Evolutionary conservation across 2,113 vertebrate genomes (phyloP), one percentile per base, ranked within the genome.

Genomic region (Ochotona curzoniae): DNA sequence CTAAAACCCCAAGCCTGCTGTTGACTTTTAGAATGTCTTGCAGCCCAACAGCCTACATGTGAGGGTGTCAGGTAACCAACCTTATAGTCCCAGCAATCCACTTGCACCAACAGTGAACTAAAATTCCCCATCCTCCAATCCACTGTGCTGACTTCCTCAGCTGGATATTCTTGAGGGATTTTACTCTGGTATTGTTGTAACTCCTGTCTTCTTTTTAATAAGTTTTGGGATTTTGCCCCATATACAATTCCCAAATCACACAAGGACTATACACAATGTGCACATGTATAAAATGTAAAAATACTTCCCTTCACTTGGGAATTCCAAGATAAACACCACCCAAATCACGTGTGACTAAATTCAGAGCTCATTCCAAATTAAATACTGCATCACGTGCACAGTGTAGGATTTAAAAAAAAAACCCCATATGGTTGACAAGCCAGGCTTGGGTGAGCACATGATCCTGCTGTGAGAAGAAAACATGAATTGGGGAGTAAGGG

Each of bases 261-360:
- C 60, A 85, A 93, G 96, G 80, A 97, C 97, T 91, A 96, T 82
- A 94, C 95, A 98, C 97, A 96, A 97, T 88, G 93, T 95, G 97
- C 95, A 98, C 94, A 97, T 96, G 97, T 97, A 97, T 96, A 97
- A 98, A 98, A 97, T 93, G 96, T 91, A 97, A 98, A 97, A 97
- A 96, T 95, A 89, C 92, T 97, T 95, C 92, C 94, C 98, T 98
- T 94, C 97, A 97, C 96, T 97, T 95, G 92, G 8, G 88, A 61
- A 95, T 96, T 98, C 98, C 98, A 98, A 98, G 97, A 96, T 96
- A 98, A 98, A 98, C 93, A 98, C 23, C 78, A 96, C 95, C 96
- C 97, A 96, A 97, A 97, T 95, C 94, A 97, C 93, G 87, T 97
- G 96, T 95, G 96, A 98, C 97, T 97, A 90, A 97, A 96, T 90